A percentile compares a stretch with the other conserved stretches of the same genome.
phyloP scores from a whole-genome alignment of 2,797 vertebrate species.

The Acestrorhynchus altus region DNA sequence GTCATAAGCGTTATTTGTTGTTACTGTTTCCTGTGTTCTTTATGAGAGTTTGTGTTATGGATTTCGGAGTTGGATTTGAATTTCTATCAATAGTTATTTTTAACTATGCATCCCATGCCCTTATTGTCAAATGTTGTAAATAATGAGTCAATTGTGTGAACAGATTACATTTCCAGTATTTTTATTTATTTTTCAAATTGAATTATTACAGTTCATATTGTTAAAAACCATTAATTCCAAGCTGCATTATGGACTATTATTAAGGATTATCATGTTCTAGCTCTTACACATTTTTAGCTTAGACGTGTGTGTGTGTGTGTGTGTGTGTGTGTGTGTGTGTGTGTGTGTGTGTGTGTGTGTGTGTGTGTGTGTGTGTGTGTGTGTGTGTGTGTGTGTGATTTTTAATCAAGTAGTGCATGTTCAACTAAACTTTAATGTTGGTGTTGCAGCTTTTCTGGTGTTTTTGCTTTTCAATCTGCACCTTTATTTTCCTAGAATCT shows the following conservation, averaged over 20 bases:
- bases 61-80: not conserved
- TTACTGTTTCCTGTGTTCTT: slow-evolving; percentile 67
- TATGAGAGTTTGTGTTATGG: slow-evolving; percentile 63
- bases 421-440: slow-evolving; percentile 65
- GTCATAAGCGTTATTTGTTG: slow-evolving; percentile 66
- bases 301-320: slow-evolving; percentile 50
- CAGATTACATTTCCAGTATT: not conserved
- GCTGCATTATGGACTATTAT: slow-evolving; percentile 8
- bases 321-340: too few species aligned
- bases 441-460: slow-evolving; percentile 67
- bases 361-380: too few species aligned
- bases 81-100: not conserved
- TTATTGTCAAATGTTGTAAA: slow-evolving; percentile 5
- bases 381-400: too few species aligned
- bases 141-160: not conserved
- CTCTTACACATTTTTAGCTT: not conserved
- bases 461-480: slow-evolving; percentile 73
- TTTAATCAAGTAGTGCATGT: slow-evolving; percentile 70
- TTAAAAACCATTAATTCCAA: not conserved
- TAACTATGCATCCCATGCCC: not conserved
- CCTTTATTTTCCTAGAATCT: slow-evolving; percentile 65
- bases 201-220: not conserved
- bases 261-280: not conserved
- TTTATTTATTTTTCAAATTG: slow-evolving; percentile 1
- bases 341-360: too few species aligned